Evolutionary conservation across 1,140 invertebrate species (phyloP).

Genomic region (Dendrolimus kikuchii): DNA sequence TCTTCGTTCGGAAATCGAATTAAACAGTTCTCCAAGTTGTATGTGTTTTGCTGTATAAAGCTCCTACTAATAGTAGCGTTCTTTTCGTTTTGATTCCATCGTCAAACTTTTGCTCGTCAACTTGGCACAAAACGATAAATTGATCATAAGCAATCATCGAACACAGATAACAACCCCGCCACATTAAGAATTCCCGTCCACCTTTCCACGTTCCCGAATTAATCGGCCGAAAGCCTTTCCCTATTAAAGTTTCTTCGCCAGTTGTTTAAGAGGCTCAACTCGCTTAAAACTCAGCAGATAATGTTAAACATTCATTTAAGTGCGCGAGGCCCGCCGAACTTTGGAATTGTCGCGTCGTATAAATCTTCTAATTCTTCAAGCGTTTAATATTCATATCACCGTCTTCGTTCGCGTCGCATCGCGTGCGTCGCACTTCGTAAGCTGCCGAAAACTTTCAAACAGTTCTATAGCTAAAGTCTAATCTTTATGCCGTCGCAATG

Average conservation of each 20-base stretch:
- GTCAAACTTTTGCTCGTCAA: too few relatives aligned
- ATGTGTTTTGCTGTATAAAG: too few relatives aligned
- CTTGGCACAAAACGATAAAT: background rate
- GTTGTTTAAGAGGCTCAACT: constrained; percentile 63
- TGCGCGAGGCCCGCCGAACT: constrained; percentile 49
- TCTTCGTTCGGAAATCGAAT: too few relatives aligned
- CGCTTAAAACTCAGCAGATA: constrained; percentile 64
- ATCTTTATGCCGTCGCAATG: background rate
- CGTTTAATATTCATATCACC: constrained; percentile 70
- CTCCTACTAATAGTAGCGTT: too few relatives aligned
- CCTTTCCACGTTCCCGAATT: constrained; percentile 62
- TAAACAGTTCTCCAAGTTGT: too few relatives aligned
- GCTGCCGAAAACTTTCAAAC: constrained; percentile 12
- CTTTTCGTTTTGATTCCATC: too few relatives aligned
- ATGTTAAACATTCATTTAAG: constrained; percentile 71
- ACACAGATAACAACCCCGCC: constrained; percentile 29
- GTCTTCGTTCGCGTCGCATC: constrained; percentile 9
- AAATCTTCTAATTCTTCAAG: constrained; percentile 67
- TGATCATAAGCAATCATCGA: background rate
- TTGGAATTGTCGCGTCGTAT: constrained; percentile 51
- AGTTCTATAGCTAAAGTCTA: background rate
- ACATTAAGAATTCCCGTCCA: constrained; percentile 62
- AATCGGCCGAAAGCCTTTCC: constrained; percentile 64
- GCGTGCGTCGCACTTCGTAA: constrained; percentile 15
- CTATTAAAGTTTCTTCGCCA: constrained; percentile 68